Base-by-base conservation (phyloP, 2,888 invertebrate species). In the Criorhina ranunculi region DNA sequence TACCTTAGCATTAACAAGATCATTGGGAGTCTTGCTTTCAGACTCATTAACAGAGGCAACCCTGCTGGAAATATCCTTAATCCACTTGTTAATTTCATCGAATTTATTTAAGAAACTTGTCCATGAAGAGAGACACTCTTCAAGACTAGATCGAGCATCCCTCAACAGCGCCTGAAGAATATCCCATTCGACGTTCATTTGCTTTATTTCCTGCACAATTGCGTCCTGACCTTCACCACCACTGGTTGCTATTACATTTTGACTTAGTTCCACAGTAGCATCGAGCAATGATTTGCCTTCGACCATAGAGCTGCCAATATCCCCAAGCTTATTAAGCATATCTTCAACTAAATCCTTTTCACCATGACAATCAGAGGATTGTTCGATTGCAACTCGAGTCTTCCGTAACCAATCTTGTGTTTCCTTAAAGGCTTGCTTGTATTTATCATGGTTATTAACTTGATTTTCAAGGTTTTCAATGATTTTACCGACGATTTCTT, bases 401-500 rank as follows among this genome's bases (percentile, higher is more conserved):
- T 95, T 95, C 31, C 96, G 93, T 24, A 98, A 94, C 96, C 97
- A 98, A 88, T 98, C 98, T 73, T 95, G 94, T 75, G 96, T 95
- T 88, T 95, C 95, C 88, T 96, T 96, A 88, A 95, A 95, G 0
- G 95, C 95, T 87, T 95, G 95, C 90, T 96, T 96, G 92, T 96
- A 98, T 88, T 95, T 95, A 88, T 97, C 97, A 89, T 98, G 98
- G 59, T 96, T 95, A 86, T 94, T 95, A 0, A 98, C 97, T 91
- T 96, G 96, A 75, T 95, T 94, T 90, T 98, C 97, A 49, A 97
- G 92, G 89, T 94, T 95, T 92, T 95, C 91, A 8, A 96, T 95
- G 88, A 95, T 94, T 60, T 94, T 94, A 81, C 93, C 93, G 0
- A 96, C 94, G 17, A 94, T 92, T 77, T 94, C 93, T 87, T 95